Conservation (phyloP, 2,113 vertebrate genomes). For the Triplophysa dalaica region DNA sequence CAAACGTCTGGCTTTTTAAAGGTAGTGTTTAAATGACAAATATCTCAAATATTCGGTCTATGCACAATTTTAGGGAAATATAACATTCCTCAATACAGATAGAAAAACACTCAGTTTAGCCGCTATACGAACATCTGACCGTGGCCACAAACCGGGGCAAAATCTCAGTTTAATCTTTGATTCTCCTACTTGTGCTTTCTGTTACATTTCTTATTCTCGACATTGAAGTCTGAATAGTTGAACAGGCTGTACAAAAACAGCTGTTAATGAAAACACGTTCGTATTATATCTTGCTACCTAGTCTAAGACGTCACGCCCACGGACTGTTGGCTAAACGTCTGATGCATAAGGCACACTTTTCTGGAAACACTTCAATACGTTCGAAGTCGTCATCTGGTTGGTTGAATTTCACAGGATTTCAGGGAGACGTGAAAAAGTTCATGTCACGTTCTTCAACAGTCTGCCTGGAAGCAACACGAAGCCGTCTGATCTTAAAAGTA, state of each 20-base stretch:
- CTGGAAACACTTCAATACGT: too few species aligned
- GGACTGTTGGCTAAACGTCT: too few species aligned
- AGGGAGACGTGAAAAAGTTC: too few species aligned
- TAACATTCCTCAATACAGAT: not conserved
- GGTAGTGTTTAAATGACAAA: too few species aligned
- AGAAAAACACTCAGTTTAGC: not conserved
- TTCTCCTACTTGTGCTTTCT: not conserved
- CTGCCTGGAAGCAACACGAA: too few species aligned
- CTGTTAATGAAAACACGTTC: not conserved
- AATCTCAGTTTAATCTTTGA: not conserved
- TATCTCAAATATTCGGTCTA: not conserved
- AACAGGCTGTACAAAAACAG: not conserved
- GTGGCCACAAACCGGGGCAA: not conserved
- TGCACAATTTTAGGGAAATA: not conserved
- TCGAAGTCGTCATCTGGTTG: too few species aligned
- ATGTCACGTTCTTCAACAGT: too few species aligned
- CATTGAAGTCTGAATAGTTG: constrained; percentile 2
- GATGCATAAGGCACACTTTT: too few species aligned
- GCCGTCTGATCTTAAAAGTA: too few species aligned
- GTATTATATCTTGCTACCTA: not conserved
- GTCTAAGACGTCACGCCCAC: too few species aligned
- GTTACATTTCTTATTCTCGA: not conserved
- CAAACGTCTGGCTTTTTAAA: not conserved
- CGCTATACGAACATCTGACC: not conserved
- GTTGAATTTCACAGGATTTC: not conserved